Evolutionary conservation across 1,140 invertebrate genomes (phyloP), one percentile per base, ranked within the genome.

Genomic region (Berghia stephanieae): DNA sequence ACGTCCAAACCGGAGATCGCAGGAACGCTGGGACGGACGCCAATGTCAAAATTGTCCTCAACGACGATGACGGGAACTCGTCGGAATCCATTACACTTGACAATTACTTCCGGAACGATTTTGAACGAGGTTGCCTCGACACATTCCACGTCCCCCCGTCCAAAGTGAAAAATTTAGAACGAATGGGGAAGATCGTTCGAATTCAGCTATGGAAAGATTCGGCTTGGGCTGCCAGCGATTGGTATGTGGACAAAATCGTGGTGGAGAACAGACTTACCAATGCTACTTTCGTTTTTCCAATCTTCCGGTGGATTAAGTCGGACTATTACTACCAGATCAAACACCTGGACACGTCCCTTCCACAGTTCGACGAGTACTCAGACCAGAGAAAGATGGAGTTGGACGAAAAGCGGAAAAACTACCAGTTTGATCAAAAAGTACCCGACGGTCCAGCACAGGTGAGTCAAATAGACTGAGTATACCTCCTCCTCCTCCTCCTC

Each of bases 391-490:
- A 81, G 24, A 79, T 83, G 72, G 90, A 91, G 74, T 66, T 91
- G 21, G 77, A 82, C 34, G 83, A 86, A 34, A 90, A 89, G 79
- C 79, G 80, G 38, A 66, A 84, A 31, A 24, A 83, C 0, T 91
- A 90, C 72, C 73, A 84, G 38, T 86, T 86, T 49, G 77, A 42
- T 6, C 82, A 85, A 69, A 86, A 89, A 69, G 81, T 85, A 13
- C 77, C 84, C 4, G 83, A 82, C 38, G 83, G 86, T 2, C 90
- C 90, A 6, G 84, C 85, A n/a, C 90, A 91, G 89, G 90, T 91
- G 84, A 80, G n/a, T n/a, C n/a, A n/a, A n/a, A 75, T 90, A 13
- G 86, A 85, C 52, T 78, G 79, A 27, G 85, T 91, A 55, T 84
- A 87, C 63, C 81, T 88, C 5, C 78, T 91, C 21, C 79, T 90